Conservation (phyloP, 2,113 vertebrate species). For the Seriola dumerili region DNA sequence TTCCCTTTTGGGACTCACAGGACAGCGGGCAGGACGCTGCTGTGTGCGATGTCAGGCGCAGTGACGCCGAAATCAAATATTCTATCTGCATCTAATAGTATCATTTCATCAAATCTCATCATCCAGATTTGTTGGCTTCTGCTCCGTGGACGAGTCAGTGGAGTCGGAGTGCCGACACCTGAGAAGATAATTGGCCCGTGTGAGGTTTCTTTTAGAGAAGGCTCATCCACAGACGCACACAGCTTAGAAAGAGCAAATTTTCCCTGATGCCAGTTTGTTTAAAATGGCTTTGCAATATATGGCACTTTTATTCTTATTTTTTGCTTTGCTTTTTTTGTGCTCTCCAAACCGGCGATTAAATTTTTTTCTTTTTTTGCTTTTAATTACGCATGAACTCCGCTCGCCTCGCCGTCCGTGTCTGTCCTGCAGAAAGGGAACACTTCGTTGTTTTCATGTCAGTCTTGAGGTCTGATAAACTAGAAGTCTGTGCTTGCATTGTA, state of each 20-base stretch:
- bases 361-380: not conserved
- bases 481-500: constrained; percentile 64
- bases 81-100: not conserved
- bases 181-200: constrained; percentile 26
- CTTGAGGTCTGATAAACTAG: constrained; percentile 50
- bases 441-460: constrained; percentile 22
- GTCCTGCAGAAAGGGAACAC: constrained; percentile 25
- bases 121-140: constrained; percentile 3
- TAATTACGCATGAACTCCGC: not conserved
- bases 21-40: constrained; percentile 43
- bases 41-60: constrained; percentile 21
- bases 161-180: constrained; percentile 35
- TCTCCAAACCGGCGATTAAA: not conserved
- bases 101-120: not conserved
- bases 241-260: constrained; percentile 7
- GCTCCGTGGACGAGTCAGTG: not conserved
- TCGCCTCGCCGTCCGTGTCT: not conserved
- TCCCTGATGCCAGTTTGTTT: constrained; percentile 49
- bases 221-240: constrained; percentile 22
- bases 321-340: constrained; percentile 26
- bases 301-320: constrained; percentile 27
- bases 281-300: constrained; percentile 44
- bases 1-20: constrained; percentile 29
- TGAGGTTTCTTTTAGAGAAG: not conserved
- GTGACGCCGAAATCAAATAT: not conserved